Conservation (phyloP, 2,888 invertebrate genomes). For the Phalangium opilio region DNA sequence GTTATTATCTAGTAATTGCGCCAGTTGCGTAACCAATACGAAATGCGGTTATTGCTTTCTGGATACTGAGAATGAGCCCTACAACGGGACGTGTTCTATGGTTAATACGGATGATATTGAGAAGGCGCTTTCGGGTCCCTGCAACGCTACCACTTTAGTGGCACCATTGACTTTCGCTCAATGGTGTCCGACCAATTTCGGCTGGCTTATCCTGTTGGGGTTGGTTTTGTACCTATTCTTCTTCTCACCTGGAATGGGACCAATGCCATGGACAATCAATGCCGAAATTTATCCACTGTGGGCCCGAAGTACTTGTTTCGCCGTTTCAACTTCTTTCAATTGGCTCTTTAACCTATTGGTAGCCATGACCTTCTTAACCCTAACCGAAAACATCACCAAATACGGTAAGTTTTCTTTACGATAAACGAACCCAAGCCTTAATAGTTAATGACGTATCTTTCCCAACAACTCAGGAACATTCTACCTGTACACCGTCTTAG, state of each 20-base stretch:
- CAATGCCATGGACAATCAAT: conserved; percentile 42
- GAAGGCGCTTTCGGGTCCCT: conserved; percentile 26
- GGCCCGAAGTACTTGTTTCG: conserved; percentile 37
- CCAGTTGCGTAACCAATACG: conserved; percentile 4
- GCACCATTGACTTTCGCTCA: conserved; percentile 28
- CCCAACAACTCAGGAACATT: conserved; percentile 40
- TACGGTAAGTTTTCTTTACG: conserved; percentile 34
- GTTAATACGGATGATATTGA: conserved; percentile 24
- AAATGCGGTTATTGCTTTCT: conserved; percentile 14
- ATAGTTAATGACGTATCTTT: too few relatives aligned
- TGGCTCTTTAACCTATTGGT: conserved; percentile 39
- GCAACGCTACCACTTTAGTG: conserved; percentile 21
- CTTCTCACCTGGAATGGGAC: conserved; percentile 39
- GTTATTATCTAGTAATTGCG: conserved; percentile 14
- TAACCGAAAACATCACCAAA: conserved; percentile 32
- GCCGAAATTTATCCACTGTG: conserved; percentile 40
- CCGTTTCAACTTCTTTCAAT: conserved; percentile 35
- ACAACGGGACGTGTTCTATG: conserved; percentile 29
- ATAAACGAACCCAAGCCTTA: too few relatives aligned
- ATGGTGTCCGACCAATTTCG: conserved; percentile 33
- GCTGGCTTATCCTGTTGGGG: conserved; percentile 33
- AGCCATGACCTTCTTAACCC: conserved; percentile 37
- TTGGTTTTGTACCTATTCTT: conserved; percentile 35
- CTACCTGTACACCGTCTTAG: conserved; percentile 38
- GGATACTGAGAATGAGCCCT: conserved; percentile 14